Base-by-base conservation (phyloP, 1,140 invertebrate genomes). In the Hestina assimilis region DNA sequence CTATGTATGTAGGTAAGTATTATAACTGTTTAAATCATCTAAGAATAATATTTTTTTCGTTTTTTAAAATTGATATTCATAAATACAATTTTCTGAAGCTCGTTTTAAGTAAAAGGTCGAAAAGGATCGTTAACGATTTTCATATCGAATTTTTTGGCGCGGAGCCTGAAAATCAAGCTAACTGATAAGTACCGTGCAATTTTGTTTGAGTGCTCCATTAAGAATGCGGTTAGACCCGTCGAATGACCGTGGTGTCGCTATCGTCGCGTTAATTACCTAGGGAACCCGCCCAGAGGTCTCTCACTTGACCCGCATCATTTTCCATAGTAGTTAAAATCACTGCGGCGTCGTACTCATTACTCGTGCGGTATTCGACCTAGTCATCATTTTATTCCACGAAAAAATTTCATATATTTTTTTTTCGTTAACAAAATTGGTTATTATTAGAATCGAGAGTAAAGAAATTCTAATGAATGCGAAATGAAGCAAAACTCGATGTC, bases 251-350 rank as follows among this genome's bases (percentile, higher is more conserved):
- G 46, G 46, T 19, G 31, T 14, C 46, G 46, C 46, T 48, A 48
- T 48, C 46, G 46, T 35, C 29, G 46, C 31, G 31, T 48, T 48
- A 48, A 48, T 48, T 48, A 48, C 46, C 46, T 38, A 48, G 29
- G 12, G 31, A 33, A 38, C 31, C 46, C 29, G 24, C 19, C 38
- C 20, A n/a, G 17, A 12, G 31, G 17, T 11, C 12, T 19, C 20
- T 31, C 46, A 48, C 46, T 48, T 48, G 46, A 50, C 47, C 47
- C 21, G 47, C 33, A 33, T 50, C 31, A 48, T 48, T 50, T 33
- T 33, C 31, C 33, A 35, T 35, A 38, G 29, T 48, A 48, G 29
- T 48, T 50, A 20, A 50, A 50, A 50, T 50, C 24, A 50, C 29
- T 50, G 47, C 33, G 31, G 47, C 11, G 33, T 21, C 23, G 19